Conservation (phyloP, 2,797 vertebrate genomes). For the Acanthurus leucopareius region DNA sequence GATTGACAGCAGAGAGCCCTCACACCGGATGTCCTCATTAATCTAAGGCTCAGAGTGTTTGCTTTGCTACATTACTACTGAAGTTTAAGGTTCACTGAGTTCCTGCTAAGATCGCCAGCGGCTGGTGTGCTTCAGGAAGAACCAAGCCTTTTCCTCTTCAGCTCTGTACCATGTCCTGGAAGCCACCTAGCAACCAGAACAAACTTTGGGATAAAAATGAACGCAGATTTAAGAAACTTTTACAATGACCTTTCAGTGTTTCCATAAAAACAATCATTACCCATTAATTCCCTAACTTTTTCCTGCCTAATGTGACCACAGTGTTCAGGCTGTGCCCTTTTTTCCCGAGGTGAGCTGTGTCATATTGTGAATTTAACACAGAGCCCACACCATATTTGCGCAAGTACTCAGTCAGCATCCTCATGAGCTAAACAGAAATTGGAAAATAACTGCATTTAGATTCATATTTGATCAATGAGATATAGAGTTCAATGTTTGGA, state of each 20-base stretch:
- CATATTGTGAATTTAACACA: conserved; percentile 5
- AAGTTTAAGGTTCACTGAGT: conserved; percentile 33
- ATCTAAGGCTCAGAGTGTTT: conserved; percentile 25
- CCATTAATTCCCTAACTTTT: conserved; percentile 39
- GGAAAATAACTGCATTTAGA: not conserved
- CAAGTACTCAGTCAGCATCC: not conserved
- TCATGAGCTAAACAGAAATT: not conserved
- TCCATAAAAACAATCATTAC: conserved; percentile 62
- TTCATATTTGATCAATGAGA: not conserved
- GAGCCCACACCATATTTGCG: not conserved
- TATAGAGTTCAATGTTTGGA: conserved; percentile 44
- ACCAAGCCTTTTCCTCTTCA: conserved; percentile 80
- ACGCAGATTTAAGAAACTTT: conserved; percentile 31
- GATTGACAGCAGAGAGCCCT: conserved; percentile 17
- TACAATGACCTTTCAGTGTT: conserved; percentile 45
- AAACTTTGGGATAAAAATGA: conserved; percentile 49
- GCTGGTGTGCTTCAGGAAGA: conserved; percentile 75
- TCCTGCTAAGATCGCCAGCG: conserved; percentile 53
- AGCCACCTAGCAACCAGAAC: conserved; percentile 77
- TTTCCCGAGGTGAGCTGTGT: conserved; percentile 16
- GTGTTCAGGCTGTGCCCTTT: conserved; percentile 12
- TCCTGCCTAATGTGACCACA: conserved; percentile 28
- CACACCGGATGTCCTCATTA: not conserved
- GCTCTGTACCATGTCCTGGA: conserved; percentile 70
- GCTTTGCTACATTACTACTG: conserved; percentile 34